Percentiles rank a stretch among this genome's conserved stretches.
These are phyloP conservation scores for Spialia ferax DNA, from an alignment of 2,888 invertebrate genomes.

Conservation along the genomic window DNA sequence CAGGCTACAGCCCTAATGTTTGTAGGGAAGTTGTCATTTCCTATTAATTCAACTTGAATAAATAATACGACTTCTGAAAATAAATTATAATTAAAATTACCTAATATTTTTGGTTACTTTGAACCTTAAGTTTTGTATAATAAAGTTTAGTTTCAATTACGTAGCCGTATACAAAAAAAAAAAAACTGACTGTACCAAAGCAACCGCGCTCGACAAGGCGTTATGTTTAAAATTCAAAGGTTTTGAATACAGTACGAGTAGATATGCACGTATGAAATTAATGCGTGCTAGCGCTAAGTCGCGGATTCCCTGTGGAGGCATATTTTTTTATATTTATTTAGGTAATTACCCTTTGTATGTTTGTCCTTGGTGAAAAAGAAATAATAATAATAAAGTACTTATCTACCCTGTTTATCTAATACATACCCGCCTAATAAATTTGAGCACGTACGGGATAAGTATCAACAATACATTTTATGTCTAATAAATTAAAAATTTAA, in stretches of 20 bases:
- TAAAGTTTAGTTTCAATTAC: conserved; percentile 12
- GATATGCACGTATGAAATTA: conserved; percentile 45
- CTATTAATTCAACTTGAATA: background rate
- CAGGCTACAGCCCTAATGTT: no score
- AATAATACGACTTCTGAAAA: background rate
- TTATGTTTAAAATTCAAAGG: conserved; percentile 50
- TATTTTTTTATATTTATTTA: conserved; percentile 51
- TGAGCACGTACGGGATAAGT: no score
- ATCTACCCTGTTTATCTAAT: no score
- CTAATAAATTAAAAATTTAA: no score
- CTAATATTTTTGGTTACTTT: background rate
- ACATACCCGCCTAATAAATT: no score
- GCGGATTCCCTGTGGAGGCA: conserved; percentile 41
- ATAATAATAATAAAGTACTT: no score
- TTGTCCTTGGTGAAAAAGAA: background rate
- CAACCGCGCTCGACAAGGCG: background rate
- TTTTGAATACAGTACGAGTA: conserved; percentile 50
- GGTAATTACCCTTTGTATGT: background rate
- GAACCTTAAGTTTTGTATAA: background rate
- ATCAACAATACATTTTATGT: no score
- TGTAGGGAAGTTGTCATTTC: no score
- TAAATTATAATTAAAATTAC: background rate
- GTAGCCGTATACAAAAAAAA: background rate
- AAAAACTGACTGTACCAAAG: conserved; percentile 3
- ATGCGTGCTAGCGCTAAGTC: conserved; percentile 30